Evolutionary conservation across 2,888 invertebrate genomes (phyloP).

Genomic region (Xanthia icteritia): DNA sequence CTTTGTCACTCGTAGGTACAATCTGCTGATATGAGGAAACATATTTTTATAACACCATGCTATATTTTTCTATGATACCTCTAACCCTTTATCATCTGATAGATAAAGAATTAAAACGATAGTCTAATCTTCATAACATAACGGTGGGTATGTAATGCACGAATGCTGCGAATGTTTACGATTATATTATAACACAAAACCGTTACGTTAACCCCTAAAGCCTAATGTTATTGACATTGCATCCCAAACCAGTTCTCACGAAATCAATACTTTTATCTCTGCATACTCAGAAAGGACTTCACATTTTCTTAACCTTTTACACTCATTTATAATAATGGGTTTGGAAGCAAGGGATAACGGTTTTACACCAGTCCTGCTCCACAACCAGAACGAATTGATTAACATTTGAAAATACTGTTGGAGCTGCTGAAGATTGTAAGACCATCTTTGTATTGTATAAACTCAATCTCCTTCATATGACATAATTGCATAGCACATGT

Average conservation of each 20-base stretch:
- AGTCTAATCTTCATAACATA: not conserved
- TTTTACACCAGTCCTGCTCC: not conserved
- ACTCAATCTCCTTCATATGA: too few relatives aligned
- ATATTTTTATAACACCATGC: not conserved
- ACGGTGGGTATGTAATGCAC: not conserved
- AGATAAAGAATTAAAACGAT: not conserved
- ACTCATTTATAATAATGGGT: not conserved
- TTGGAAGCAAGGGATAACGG: slow-evolving; percentile 6
- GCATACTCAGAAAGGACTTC: not conserved
- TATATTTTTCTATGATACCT: not conserved
- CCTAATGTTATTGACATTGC: slow-evolving; percentile 13
- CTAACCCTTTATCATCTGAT: not conserved
- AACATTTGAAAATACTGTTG: too few relatives aligned
- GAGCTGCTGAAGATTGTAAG: too few relatives aligned
- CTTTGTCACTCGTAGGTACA: not conserved
- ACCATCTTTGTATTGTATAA: too few relatives aligned
- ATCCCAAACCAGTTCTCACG: slow-evolving; percentile 6
- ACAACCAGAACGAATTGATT: too few relatives aligned
- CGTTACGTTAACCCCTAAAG: not conserved
- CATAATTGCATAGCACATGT: too few relatives aligned
- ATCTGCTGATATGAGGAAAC: not conserved
- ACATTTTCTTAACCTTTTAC: not conserved
- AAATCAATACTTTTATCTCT: slow-evolving; percentile 4
- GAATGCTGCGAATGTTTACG: not conserved
- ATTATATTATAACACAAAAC: slow-evolving; percentile 5